Percentiles rank a stretch among this genome's conserved stretches.
Evolutionary conservation across 2,113 vertebrate genomes (phyloP).

Genomic region (Vanacampus margaritifer): DNA sequence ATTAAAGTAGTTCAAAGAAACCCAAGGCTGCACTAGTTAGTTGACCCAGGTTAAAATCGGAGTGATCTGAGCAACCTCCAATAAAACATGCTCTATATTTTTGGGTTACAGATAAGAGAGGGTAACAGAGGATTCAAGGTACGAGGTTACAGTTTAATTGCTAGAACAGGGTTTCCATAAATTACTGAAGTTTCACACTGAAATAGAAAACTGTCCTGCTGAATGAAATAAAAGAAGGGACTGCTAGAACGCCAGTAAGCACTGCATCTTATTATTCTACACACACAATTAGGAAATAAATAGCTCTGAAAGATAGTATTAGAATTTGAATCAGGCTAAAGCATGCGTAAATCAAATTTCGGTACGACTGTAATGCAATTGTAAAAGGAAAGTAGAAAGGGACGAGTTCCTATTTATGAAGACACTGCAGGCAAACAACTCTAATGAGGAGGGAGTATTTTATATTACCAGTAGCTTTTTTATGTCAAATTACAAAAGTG

Average conservation of each 20-base stretch:
- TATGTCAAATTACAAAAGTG: slow-evolving; percentile 46
- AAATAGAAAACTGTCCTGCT: background rate
- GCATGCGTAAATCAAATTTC: slow-evolving; percentile 38
- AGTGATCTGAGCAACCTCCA: slow-evolving; percentile 18
- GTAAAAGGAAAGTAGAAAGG: slow-evolving; percentile 13
- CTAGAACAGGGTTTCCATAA: slow-evolving; percentile 6
- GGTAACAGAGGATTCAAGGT: slow-evolving; percentile 17
- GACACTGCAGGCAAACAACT: slow-evolving; percentile 32
- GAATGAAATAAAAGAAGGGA: slow-evolving; percentile 38
- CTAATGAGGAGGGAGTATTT: slow-evolving; percentile 55
- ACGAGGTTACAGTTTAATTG: slow-evolving; percentile 18
- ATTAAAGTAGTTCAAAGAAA: background rate
- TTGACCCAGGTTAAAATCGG: slow-evolving; percentile 14
- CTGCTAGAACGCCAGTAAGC: slow-evolving; percentile 33
- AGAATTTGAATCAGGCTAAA: slow-evolving; percentile 59
- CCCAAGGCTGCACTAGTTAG: background rate
- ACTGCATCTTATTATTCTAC: slow-evolving; percentile 51
- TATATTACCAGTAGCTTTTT: slow-evolving; percentile 35
- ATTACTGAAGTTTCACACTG: slow-evolving; percentile 18
- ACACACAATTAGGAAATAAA: slow-evolving; percentile 48
- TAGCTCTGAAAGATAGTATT: slow-evolving; percentile 14
- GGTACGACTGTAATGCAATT: slow-evolving; percentile 19
- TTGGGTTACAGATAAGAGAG: slow-evolving; percentile 23
- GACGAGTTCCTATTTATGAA: slow-evolving; percentile 43
- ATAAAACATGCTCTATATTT: slow-evolving; percentile 22